phyloP scores from a whole-genome alignment of 37 sponge, comb jelly and placozoan species.

The Oopsacas minuta region DNA sequence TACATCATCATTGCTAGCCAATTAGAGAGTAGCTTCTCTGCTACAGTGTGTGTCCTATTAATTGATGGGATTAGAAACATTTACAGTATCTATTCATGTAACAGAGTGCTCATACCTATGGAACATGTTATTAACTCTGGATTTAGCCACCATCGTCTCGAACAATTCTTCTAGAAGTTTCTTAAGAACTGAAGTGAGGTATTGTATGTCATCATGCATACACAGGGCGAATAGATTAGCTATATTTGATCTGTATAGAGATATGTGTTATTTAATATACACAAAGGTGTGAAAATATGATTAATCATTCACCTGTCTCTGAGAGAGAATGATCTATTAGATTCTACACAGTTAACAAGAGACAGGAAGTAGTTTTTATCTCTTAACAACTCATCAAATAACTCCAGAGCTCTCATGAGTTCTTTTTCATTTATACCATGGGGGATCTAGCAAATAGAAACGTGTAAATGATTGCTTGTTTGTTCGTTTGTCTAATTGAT shows the following conservation, averaged over 20 bases:
- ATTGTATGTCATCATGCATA: constrained; percentile 51
- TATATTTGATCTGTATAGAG: constrained; percentile 60
- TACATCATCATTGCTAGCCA: constrained; percentile 41
- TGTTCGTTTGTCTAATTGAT: too few species aligned
- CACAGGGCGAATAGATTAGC: constrained; percentile 71
- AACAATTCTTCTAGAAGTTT: constrained; percentile 52
- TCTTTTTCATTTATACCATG: not conserved
- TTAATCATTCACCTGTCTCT: constrained; percentile 52
- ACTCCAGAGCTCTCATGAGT: constrained; percentile 26
- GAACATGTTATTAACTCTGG: constrained; percentile 61
- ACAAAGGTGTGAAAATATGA: too few species aligned
- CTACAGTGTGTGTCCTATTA: constrained; percentile 37
- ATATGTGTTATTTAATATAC: too few species aligned
- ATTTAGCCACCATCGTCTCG: constrained; percentile 27
- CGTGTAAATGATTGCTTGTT: too few species aligned
- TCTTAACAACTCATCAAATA: constrained; percentile 45
- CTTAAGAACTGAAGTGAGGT: constrained; percentile 58
- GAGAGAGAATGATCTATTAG: constrained; percentile 43
- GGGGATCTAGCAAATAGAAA: too few species aligned
- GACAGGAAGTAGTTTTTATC: constrained; percentile 63
- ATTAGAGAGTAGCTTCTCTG: constrained; percentile 37
- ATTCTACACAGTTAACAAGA: constrained; percentile 48
- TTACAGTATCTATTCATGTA: too few species aligned
- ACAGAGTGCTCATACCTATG: too few species aligned
- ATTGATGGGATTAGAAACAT: too few species aligned